A percentile compares a stretch with the other conserved stretches of the same genome.
Conservation (phyloP, 2,113 vertebrate species). For the Centrocercus urophasianus region DNA sequence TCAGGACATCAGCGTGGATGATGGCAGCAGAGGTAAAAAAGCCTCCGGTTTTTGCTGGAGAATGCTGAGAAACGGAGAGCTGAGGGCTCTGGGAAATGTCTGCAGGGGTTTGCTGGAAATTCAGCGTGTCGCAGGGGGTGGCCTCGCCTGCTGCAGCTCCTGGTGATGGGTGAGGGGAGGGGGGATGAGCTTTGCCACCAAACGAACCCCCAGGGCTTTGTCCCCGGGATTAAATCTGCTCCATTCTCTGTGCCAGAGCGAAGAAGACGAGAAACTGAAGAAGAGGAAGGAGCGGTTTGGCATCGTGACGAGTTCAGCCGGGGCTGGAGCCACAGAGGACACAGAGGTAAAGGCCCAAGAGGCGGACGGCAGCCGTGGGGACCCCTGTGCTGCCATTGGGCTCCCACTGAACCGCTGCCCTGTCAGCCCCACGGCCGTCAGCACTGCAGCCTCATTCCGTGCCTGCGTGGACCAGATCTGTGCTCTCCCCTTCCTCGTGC, state of each 20-base stretch:
- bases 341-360: constrained; percentile 79
- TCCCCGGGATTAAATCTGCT: background rate
- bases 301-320: constrained; percentile 78
- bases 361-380: background rate
- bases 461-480: too few relatives aligned
- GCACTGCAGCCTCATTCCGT: too few relatives aligned
- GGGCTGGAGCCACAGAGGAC: constrained; percentile 77
- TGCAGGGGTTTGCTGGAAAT: background rate
- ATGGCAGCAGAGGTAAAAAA: background rate
- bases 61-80: background rate
- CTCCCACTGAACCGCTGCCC: too few relatives aligned
- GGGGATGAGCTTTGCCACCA: background rate
- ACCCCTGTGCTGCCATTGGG: background rate
- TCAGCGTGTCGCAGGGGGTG: background rate
- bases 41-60: background rate
- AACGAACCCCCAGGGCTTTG: too few relatives aligned
- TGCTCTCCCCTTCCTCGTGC: background rate
- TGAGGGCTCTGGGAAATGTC: background rate
- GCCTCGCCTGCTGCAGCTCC: too few relatives aligned
- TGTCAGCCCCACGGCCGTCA: too few relatives aligned
- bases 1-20: background rate
- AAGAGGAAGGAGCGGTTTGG: constrained; percentile 95
- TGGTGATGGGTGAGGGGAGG: too few relatives aligned
- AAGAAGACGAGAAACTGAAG: constrained; percentile 93
- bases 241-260: constrained; percentile 75